These are phyloP conservation scores for Arenaria interpres DNA, from an alignment of 2,113 vertebrate genomes.

Conservation along the genomic window DNA sequence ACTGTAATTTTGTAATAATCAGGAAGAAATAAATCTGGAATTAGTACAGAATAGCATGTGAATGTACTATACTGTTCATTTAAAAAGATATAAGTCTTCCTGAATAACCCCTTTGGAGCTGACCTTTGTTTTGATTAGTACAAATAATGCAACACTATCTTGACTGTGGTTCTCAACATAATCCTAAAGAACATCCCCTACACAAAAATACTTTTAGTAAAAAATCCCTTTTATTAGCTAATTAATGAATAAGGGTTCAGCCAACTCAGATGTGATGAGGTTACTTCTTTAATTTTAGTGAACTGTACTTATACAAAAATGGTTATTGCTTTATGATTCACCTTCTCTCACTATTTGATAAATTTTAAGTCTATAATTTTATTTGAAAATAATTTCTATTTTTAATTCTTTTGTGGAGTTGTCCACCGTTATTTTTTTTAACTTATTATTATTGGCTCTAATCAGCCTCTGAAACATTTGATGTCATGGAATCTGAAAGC, in stretches of 20 bases:
- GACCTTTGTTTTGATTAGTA: not conserved
- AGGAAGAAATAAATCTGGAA: not conserved
- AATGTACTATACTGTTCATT: not conserved
- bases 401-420: not conserved
- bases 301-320: not conserved
- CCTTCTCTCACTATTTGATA: slow-evolving; percentile 16
- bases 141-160: slow-evolving; percentile 1
- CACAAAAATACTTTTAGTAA: not conserved
- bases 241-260: slow-evolving; percentile 34
- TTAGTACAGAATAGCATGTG: not conserved
- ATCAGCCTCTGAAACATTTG: not conserved
- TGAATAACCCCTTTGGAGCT: not conserved
- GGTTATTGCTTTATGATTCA: not conserved
- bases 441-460: not conserved
- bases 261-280: not conserved
- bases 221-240: slow-evolving; percentile 35
- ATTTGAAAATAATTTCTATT: not conserved
- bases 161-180: not conserved
- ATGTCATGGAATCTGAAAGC: not conserved
- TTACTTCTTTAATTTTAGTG: slow-evolving; percentile 31
- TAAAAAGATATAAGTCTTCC: not conserved
- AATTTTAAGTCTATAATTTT: not conserved
- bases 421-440: not conserved
- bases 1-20: not conserved
- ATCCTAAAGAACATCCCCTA: not conserved